Conservation (phyloP, 2,797 vertebrate genomes). For the Sebastes dallii region DNA sequence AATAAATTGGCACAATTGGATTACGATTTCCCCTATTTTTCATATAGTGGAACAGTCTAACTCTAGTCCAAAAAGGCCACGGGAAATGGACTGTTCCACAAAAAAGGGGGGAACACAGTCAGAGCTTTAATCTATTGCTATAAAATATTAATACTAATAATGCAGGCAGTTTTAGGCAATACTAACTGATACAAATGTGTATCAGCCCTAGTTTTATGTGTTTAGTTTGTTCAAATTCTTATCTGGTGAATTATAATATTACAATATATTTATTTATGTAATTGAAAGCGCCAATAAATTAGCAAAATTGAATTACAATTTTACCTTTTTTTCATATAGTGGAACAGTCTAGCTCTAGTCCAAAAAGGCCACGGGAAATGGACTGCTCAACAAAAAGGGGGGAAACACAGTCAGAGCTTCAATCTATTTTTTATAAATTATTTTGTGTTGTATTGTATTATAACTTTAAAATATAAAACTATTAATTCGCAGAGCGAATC, state of each 20-base stretch:
- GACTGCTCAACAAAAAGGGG: conserved; percentile 32
- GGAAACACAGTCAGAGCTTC: background rate
- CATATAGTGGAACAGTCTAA: conserved; percentile 58
- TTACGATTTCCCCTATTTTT: conserved; percentile 15
- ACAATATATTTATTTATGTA: rapidly evolving
- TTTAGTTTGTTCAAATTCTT: rapidly evolving
- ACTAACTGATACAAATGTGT: background rate
- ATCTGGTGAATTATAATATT: rapidly evolving
- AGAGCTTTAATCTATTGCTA: background rate
- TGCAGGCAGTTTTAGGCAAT: too few relatives aligned
- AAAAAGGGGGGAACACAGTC: conserved; percentile 6
- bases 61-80: conserved; percentile 37
- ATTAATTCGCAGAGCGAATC: background rate
- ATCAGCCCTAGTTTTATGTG: background rate
- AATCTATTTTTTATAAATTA: background rate
- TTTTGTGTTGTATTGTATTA: too few relatives aligned
- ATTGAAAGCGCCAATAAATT: background rate
- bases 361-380: conserved; percentile 51
- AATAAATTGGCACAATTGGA: background rate
- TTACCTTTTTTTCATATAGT: conserved; percentile 40
- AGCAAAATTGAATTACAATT: background rate
- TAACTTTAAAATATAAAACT: rapidly evolving
- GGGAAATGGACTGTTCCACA: conserved; percentile 47
- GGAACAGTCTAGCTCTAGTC: conserved; percentile 52
- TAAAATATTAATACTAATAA: background rate